phyloP scores from a whole-genome alignment of 2,797 vertebrate species.

The Liasis olivaceus region DNA sequence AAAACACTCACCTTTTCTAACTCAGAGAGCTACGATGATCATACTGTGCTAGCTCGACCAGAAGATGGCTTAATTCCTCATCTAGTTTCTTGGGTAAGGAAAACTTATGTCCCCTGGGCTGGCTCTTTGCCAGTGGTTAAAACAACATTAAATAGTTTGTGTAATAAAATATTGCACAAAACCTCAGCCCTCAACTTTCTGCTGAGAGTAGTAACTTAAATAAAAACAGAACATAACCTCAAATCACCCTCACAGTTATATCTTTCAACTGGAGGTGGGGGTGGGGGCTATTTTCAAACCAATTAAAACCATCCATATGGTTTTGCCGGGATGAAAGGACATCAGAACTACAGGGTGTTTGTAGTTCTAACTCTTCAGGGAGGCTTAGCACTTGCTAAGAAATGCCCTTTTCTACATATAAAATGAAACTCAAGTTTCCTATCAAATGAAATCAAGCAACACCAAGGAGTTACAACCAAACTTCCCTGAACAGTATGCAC shows the following conservation, averaged over 20 bases:
- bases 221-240: not conserved
- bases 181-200: not conserved
- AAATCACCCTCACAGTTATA: not conserved
- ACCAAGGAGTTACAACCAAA: not conserved
- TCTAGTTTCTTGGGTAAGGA: not conserved
- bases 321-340: not conserved
- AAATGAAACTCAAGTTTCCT: not conserved
- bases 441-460: too few relatives aligned
- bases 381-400: not conserved
- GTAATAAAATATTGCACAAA: not conserved
- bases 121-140: not conserved
- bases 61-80: not conserved
- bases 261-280: not conserved
- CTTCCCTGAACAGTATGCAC: not conserved
- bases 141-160: not conserved
- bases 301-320: not conserved
- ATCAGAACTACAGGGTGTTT: not conserved
- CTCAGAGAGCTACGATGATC: not conserved
- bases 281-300: not conserved
- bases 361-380: not conserved
- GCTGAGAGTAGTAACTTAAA: not conserved
- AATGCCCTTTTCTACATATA: not conserved
- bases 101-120: not conserved
- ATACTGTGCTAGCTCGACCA: conserved; percentile 1
- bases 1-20: not conserved